phyloP scores from a whole-genome alignment of 2,113 vertebrate genomes.

The Patagioenas fasciata region DNA sequence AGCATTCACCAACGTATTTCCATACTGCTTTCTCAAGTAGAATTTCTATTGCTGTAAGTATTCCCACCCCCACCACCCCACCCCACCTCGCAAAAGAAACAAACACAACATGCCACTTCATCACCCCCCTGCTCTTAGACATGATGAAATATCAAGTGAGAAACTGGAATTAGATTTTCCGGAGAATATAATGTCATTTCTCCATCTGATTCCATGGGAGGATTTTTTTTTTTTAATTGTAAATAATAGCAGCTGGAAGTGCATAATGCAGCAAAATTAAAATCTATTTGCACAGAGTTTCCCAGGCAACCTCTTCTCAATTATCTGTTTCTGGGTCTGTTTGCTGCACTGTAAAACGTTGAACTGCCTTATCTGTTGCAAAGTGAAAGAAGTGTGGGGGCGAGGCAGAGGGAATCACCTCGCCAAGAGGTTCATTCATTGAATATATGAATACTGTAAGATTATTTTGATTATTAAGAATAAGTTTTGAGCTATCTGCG shows the following conservation, averaged over 20 bases:
- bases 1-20: conserved; percentile 29
- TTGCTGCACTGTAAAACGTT: background rate
- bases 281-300: conserved; percentile 48
- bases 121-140: background rate
- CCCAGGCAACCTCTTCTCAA: conserved; percentile 54
- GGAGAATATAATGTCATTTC: background rate
- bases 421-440: background rate
- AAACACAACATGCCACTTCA: background rate
- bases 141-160: background rate
- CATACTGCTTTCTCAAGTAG: conserved; percentile 28
- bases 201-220: background rate
- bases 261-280: conserved; percentile 51
- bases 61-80: background rate
- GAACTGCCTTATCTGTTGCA: background rate
- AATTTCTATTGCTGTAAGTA: background rate
- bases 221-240: background rate
- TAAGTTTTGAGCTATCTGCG: background rate
- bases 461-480: conserved; percentile 1
- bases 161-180: background rate
- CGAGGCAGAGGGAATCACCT: background rate
- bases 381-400: background rate
- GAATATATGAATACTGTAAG: background rate
- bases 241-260: background rate
- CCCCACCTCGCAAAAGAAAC: too few species aligned
- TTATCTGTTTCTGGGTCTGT: background rate